Conservation (phyloP, 2,113 vertebrate genomes). For the Diadophis punctatus region DNA sequence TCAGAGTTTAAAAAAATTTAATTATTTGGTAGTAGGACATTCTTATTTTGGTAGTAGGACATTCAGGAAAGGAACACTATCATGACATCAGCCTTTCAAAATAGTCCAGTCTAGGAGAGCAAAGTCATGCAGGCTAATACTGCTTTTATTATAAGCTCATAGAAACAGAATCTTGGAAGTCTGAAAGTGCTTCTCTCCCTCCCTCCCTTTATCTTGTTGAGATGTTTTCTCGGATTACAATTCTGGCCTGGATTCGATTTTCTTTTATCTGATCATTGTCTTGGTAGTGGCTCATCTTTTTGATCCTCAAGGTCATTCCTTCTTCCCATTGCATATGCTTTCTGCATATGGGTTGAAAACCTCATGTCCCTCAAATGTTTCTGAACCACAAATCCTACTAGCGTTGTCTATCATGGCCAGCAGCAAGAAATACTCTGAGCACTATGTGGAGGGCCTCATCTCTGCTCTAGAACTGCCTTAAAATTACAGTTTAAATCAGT, state of each 20-base stretch:
- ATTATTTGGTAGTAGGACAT: no score
- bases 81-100: not conserved
- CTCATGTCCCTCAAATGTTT: not conserved
- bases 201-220: not conserved
- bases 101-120: not conserved
- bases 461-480: not conserved
- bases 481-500: not conserved
- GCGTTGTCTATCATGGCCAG: not conserved
- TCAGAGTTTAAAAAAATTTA: no score
- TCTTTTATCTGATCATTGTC: not conserved
- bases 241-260: not conserved
- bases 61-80: not conserved
- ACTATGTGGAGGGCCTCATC: not conserved
- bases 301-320: not conserved
- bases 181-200: not conserved
- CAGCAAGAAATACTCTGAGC: not conserved
- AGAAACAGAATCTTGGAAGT: not conserved
- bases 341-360: not conserved
- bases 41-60: no score
- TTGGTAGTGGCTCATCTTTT: not conserved
- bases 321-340: not conserved
- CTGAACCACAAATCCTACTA: not conserved
- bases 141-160: not conserved
- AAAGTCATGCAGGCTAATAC: not conserved
- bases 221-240: not conserved